Evolutionary conservation across 2,113 vertebrate genomes (phyloP), one percentile per base, ranked within the genome.

Genomic region (Varanus komodoensis): DNA sequence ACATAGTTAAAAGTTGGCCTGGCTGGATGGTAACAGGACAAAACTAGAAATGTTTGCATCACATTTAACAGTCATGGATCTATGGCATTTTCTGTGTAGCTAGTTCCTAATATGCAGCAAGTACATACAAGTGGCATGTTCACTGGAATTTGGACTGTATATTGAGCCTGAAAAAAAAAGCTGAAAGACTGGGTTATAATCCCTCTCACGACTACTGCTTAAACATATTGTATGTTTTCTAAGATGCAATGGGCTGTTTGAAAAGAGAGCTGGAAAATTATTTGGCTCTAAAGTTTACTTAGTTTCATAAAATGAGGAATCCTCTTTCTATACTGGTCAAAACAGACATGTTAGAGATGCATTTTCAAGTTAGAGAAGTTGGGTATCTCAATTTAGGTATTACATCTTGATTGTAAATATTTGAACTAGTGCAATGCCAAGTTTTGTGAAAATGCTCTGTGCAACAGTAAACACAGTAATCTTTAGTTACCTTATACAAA

Each of bases 371-470:
- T 19, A 67, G 44, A 25, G 71, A 11, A 23, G 44, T 79, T 82
- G 25, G 25, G 38, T 4, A 23, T 88, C 25, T 79, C 91, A 87
- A 75, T 75, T 92, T 87, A 77, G 34, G 32, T 34, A 89, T 68
- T 48, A 61, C 74, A 52, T 38, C n/a, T 54, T 54, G 69, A 57
- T 8, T 50, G 15, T 87, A n/a, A 87, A 87, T 74, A 29, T 44
- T 2, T 78, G 34, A 27, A 29, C 27, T 61, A 34, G n/a, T 48
- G 2, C 25, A 83, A 68, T 3, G 29, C n/a, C 17, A 38, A 6
- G 38, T 19, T 29, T 48, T 68, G 82, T 84, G 79, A 29, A 69
- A 64, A 4, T 68, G 48, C 32, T 88, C 21, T 32, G 44, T 34
- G 29, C 48, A 21, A 69, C 48, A 86, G 6, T 19, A 64, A 61